Percentiles rank a stretch among this genome's conserved stretches.
Evolutionary conservation across 2,888 invertebrate species (phyloP).

Genomic region (Chrysolina haemoptera): DNA sequence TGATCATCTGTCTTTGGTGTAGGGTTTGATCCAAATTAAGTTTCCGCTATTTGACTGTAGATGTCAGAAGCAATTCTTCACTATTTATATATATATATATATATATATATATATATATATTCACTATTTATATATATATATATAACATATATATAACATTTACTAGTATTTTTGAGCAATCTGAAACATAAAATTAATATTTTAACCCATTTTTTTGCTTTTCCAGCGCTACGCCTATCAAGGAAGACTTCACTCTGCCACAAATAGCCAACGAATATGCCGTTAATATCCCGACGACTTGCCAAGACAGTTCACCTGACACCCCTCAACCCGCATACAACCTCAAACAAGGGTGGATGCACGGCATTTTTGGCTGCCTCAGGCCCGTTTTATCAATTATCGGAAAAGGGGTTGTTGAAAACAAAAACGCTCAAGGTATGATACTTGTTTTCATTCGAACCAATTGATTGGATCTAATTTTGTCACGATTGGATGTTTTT

Average conservation of each 20-base stretch:
- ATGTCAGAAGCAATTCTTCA: too few relatives aligned
- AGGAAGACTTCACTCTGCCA: conserved; percentile 74
- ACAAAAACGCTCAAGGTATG: conserved; percentile 74
- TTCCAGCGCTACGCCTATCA: conserved; percentile 77
- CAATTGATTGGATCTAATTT: too few relatives aligned
- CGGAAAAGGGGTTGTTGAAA: conserved; percentile 82
- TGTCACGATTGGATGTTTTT: too few relatives aligned
- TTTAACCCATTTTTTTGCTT: conserved; percentile 37
- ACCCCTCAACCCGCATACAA: conserved; percentile 69
- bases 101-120: too few relatives aligned
- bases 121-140: too few relatives aligned
- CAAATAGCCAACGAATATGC: conserved; percentile 62
- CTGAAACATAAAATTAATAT: neutral
- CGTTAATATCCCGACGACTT: conserved; percentile 67
- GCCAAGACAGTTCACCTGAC: conserved; percentile 70
- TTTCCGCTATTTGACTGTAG: too few relatives aligned
- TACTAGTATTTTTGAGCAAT: too few relatives aligned
- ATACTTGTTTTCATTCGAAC: too few relatives aligned
- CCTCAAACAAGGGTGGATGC: conserved; percentile 81
- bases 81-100: too few relatives aligned
- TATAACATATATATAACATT: too few relatives aligned
- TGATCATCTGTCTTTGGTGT: too few relatives aligned
- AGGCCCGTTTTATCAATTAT: conserved; percentile 91
- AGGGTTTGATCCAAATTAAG: too few relatives aligned
- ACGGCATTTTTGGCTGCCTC: conserved; percentile 90